These are phyloP conservation scores for Apodemia zela DNA, from an alignment of 2,888 invertebrate species.

Conservation along the genomic window DNA sequence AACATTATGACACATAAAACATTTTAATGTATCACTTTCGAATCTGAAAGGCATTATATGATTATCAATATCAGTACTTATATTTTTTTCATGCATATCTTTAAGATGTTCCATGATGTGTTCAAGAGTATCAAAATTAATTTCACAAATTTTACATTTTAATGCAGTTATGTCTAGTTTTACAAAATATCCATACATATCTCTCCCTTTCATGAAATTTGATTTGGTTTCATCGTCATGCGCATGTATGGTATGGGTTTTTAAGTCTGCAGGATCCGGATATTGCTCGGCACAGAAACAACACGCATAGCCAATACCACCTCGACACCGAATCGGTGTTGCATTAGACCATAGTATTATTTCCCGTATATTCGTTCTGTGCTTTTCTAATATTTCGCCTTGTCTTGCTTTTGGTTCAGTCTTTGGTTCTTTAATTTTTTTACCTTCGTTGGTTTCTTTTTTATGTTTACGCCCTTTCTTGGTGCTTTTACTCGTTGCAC, in stretches of 20 bases:
- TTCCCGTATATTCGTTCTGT: conserved; percentile 39
- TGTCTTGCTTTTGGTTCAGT: conserved; percentile 28
- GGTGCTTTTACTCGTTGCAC: conserved; percentile 32
- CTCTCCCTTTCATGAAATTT: conserved; percentile 40
- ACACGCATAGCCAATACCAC: conserved; percentile 44
- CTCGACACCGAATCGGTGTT: conserved; percentile 44
- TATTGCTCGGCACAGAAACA: conserved; percentile 44
- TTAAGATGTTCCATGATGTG: conserved; percentile 43
- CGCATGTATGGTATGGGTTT: conserved; percentile 40
- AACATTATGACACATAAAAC: conserved; percentile 43
- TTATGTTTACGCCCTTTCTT: conserved; percentile 25
- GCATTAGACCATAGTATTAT: conserved; percentile 46
- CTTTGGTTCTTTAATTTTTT: background rate
- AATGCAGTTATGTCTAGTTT: conserved; percentile 54
- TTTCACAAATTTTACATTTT: conserved; percentile 46
- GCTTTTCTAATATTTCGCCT: conserved; percentile 37
- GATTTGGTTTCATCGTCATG: conserved; percentile 37
- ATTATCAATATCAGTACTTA: conserved; percentile 46
- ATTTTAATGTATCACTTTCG: conserved; percentile 38
- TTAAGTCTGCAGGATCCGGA: conserved; percentile 42
- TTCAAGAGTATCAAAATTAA: conserved; percentile 40
- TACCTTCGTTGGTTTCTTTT: conserved; percentile 14
- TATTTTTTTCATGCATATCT: conserved; percentile 38
- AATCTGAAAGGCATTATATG: conserved; percentile 56
- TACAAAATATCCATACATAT: conserved; percentile 41